Percentiles rank a stretch among this genome's conserved stretches.
These are phyloP conservation scores for Diplolepis rosae DNA, from an alignment of 2,888 invertebrate species.

Conservation along the genomic window DNA sequence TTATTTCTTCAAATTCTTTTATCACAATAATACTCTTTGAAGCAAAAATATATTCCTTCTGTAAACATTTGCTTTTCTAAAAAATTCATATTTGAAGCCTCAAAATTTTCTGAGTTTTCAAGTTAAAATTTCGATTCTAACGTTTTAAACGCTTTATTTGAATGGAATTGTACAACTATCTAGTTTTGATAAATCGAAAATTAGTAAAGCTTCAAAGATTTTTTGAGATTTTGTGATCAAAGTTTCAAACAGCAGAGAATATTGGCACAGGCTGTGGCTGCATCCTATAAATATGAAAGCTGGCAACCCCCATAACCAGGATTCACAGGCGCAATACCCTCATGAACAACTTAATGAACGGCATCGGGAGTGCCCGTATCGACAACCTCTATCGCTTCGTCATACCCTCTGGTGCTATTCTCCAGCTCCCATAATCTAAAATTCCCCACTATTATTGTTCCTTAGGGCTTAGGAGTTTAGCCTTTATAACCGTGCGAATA, in stretches of 20 bases:
- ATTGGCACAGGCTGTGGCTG: conserved; percentile 40
- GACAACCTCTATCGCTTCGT: conserved; percentile 49
- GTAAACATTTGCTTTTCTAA: too few species aligned
- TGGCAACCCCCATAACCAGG: conserved; percentile 53
- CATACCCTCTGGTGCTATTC: conserved; percentile 16
- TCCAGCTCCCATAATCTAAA: conserved; percentile 8
- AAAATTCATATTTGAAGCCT: too few species aligned
- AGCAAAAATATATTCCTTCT: too few species aligned
- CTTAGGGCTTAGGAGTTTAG: not conserved
- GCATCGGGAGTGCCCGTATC: conserved; percentile 54
- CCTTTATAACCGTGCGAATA: conserved; percentile 15
- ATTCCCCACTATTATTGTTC: conserved; percentile 1
- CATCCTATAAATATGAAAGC: conserved; percentile 45
- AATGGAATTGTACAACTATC: too few species aligned
- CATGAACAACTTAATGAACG: conserved; percentile 51
- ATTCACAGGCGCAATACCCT: conserved; percentile 46
- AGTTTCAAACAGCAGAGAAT: conserved; percentile 28
- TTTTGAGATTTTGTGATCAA: not conserved
- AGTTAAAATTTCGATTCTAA: too few species aligned
- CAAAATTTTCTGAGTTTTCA: too few species aligned
- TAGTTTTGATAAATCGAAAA: too few species aligned
- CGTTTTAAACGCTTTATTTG: too few species aligned
- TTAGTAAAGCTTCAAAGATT: not conserved
- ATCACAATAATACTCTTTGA: too few species aligned
- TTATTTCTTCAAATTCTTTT: too few species aligned